These are phyloP conservation scores for Peucedramus taeniatus DNA, from an alignment of 2,113 vertebrate genomes.

Conservation along the genomic window DNA sequence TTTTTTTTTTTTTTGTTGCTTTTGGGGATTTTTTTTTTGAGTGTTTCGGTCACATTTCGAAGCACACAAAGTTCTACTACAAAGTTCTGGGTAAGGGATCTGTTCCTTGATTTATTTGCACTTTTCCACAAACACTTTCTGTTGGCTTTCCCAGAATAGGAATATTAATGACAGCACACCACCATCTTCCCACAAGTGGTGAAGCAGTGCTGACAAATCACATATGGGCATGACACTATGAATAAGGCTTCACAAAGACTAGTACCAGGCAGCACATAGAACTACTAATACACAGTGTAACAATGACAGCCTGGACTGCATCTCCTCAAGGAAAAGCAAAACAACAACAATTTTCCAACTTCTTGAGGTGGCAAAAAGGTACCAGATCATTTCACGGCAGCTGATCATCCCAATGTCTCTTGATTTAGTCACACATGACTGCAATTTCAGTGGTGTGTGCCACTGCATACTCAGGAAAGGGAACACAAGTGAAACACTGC, in stretches of 20 bases:
- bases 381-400: background rate
- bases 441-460: background rate
- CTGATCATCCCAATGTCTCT: background rate
- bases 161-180: background rate
- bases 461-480: rapidly evolving
- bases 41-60: background rate
- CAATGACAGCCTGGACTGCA: background rate
- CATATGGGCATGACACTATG: background rate
- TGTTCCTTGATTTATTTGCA: background rate
- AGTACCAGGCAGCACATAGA: constrained; percentile 1
- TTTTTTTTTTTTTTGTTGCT: rapidly evolving
- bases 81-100: background rate
- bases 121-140: background rate
- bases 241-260: background rate
- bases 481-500: background rate
- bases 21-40: rapidly evolving
- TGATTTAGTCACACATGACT: rapidly evolving
- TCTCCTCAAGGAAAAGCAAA: background rate
- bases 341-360: background rate
- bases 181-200: background rate
- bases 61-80: background rate
- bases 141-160: background rate
- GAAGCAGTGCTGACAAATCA: background rate
- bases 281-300: background rate
- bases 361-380: background rate